These are phyloP conservation scores for Therioaphis trifolii DNA, from an alignment of 2,888 invertebrate species.

Conservation along the genomic window DNA sequence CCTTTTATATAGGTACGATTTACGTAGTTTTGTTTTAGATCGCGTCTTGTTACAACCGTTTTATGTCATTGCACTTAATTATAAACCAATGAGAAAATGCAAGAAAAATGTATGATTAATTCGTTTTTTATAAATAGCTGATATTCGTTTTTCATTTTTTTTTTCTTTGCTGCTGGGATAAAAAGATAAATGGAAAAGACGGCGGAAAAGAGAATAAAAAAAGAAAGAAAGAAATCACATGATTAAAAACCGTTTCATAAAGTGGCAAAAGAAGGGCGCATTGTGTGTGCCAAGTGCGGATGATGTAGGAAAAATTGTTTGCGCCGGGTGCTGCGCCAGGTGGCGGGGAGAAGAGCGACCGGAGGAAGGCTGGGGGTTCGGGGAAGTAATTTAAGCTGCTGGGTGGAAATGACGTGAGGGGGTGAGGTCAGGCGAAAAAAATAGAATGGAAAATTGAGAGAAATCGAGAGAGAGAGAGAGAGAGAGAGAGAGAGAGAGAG, in stretches of 20 bases:
- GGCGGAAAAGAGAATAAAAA: background rate
- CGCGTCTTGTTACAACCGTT: no score
- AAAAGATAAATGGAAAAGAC: constrained; percentile 54
- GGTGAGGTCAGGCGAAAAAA: constrained; percentile 60
- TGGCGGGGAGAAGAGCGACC: constrained; percentile 46
- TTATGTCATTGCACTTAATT: no score
- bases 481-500: constrained; percentile 21
- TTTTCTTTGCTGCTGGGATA: background rate
- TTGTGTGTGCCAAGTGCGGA: constrained; percentile 59
- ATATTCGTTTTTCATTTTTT: constrained; percentile 29
- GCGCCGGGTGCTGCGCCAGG: constrained; percentile 62
- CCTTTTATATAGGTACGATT: no score
- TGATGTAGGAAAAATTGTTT: constrained; percentile 63
- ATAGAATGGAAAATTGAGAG: constrained; percentile 61
- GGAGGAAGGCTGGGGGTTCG: constrained; percentile 26
- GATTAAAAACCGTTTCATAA: constrained; percentile 63
- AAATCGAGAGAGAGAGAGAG: constrained; percentile 24
- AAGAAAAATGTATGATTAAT: no score
- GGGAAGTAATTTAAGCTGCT: constrained; percentile 58
- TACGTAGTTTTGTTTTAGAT: no score
- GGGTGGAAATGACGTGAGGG: constrained; percentile 64
- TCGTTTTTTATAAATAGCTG: constrained; percentile 36
- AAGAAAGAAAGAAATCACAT: constrained; percentile 50
- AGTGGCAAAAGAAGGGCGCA: constrained; percentile 55
- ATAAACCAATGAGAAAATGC: no score